phyloP scores from a whole-genome alignment of 2,888 invertebrate genomes.

The Heteromyza rotundicornis region DNA sequence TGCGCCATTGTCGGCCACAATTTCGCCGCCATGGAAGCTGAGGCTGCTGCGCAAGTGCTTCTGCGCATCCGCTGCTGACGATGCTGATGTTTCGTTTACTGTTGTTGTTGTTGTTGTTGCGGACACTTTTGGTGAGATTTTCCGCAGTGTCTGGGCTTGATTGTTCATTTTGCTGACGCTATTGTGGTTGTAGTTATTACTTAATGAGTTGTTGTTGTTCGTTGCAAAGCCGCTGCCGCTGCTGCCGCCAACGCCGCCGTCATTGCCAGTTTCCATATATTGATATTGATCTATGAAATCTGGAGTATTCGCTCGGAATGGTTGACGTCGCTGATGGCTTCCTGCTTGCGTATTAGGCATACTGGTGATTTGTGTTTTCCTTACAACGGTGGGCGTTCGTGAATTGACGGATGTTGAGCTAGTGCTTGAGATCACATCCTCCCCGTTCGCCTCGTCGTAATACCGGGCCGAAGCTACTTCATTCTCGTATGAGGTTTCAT shows the following conservation, averaged over 20 bases:
- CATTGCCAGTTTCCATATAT: constrained; percentile 48
- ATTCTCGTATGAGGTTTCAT: constrained; percentile 35
- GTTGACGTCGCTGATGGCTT: constrained; percentile 17
- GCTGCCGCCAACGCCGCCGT: constrained; percentile 18
- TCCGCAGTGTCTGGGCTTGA: constrained; percentile 33
- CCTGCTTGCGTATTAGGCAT: constrained; percentile 15
- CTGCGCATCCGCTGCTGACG: constrained; percentile 37
- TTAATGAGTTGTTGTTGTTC: constrained; percentile 29
- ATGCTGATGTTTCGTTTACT: constrained; percentile 22
- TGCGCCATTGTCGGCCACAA: constrained; percentile 43
- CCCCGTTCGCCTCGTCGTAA: constrained; percentile 21
- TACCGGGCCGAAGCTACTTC: constrained; percentile 31
- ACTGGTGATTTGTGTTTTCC: too few relatives aligned
- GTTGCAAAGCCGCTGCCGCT: too few relatives aligned
- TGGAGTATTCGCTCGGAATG: not conserved
- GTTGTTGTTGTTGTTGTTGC: constrained; percentile 26
- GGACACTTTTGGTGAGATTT: constrained; percentile 46
- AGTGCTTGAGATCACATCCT: constrained; percentile 18
- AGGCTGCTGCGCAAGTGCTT: constrained; percentile 60
- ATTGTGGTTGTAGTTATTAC: constrained; percentile 31
- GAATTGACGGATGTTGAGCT: constrained; percentile 1
- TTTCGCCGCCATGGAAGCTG: constrained; percentile 56
- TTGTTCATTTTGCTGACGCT: constrained; percentile 21
- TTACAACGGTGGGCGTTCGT: too few relatives aligned
- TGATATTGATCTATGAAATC: constrained; percentile 22